Conservation (phyloP, 2,797 vertebrate species). For the Decapterus maruadsi region DNA sequence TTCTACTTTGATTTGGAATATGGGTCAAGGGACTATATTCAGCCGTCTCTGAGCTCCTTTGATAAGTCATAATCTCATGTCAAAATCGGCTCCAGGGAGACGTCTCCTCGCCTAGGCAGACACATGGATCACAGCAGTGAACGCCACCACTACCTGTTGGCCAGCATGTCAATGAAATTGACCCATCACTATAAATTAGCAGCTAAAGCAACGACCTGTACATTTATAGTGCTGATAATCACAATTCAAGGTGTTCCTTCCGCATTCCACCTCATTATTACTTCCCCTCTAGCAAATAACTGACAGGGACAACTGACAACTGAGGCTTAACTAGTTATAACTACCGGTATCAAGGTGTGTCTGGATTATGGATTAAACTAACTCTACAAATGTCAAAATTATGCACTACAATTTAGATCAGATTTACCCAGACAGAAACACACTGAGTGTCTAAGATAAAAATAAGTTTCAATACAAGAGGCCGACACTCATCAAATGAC, state of each 20-base stretch:
- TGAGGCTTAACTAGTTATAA: slow-evolving; percentile 12
- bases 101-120: slow-evolving; percentile 13
- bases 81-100: slow-evolving; percentile 42
- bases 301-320: background rate
- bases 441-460: background rate
- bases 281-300: slow-evolving; percentile 17
- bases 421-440: background rate
- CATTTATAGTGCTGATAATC: background rate
- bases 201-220: background rate
- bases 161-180: background rate
- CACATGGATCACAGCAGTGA: background rate
- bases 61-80: slow-evolving; percentile 64
- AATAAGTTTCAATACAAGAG: background rate
- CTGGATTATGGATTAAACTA: background rate
- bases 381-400: slow-evolving; percentile 7
- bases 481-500: slow-evolving; percentile 25
- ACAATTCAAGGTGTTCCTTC: background rate
- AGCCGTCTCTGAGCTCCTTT: slow-evolving; percentile 49
- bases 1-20: slow-evolving; percentile 33
- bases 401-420: background rate
- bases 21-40: slow-evolving; percentile 41
- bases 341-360: background rate
- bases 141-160: slow-evolving; percentile 18
- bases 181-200: background rate
- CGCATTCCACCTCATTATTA: slow-evolving; percentile 5